These are phyloP conservation scores for Protophormia terraenovae DNA, from an alignment of 2,888 invertebrate genomes.

Conservation along the genomic window DNA sequence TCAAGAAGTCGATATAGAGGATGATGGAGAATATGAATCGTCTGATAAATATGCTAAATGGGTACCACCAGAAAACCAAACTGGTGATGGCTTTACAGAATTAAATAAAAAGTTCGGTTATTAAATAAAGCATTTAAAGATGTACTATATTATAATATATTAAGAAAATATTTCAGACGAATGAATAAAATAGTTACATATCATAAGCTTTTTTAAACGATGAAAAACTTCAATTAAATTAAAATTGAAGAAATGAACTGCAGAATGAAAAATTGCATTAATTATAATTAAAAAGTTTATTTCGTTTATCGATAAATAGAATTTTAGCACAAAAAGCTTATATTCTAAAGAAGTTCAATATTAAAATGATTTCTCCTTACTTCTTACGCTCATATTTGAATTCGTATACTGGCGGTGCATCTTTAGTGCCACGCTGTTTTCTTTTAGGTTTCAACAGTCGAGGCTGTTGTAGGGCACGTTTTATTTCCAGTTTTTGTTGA, in stretches of 20 bases:
- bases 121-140: conserved; percentile 78
- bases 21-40: conserved; percentile 81
- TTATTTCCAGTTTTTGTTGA: conserved; percentile 90
- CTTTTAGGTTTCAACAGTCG: conserved; percentile 86
- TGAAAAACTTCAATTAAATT: too few species aligned
- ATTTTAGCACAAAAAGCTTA: background rate
- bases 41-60: conserved; percentile 88
- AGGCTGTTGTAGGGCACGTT: conserved; percentile 86
- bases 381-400: conserved; percentile 92
- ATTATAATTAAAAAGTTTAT: background rate
- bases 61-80: conserved; percentile 89
- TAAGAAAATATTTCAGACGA: too few species aligned
- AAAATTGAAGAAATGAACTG: too few species aligned
- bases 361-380: conserved; percentile 81
- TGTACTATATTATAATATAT: background rate
- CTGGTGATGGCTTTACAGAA: conserved; percentile 89
- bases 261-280: too few species aligned
- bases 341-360: background rate
- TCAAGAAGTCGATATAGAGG: conserved; percentile 79
- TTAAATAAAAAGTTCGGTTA: conserved; percentile 91
- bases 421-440: conserved; percentile 85
- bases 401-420: conserved; percentile 88
- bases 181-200: too few species aligned
- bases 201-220: too few species aligned
- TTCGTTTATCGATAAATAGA: background rate